Conservation (phyloP, 2,888 invertebrate genomes). For the Pachydiplax longipennis region DNA sequence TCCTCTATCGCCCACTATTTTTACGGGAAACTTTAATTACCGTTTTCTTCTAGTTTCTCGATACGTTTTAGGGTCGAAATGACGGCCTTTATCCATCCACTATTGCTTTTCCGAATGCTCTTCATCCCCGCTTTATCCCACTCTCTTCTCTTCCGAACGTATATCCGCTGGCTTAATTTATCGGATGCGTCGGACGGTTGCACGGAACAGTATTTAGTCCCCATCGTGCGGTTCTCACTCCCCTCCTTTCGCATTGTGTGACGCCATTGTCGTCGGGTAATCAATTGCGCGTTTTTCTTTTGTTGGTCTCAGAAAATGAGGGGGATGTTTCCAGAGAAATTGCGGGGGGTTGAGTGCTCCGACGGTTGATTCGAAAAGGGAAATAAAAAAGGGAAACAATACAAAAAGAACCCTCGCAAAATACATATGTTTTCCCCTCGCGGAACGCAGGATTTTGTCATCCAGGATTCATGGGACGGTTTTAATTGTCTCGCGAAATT, state of each 20-base stretch:
- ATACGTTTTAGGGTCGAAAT: not conserved
- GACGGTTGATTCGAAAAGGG: not conserved
- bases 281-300: not conserved
- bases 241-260: not conserved
- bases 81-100: not conserved
- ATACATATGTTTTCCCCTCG: not conserved
- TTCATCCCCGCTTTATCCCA: not conserved
- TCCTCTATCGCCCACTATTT: not conserved
- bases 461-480: not conserved
- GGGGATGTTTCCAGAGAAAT: not conserved
- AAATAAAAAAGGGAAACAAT: no score
- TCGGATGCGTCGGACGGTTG: conserved; percentile 8
- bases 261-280: not conserved
- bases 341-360: not conserved
- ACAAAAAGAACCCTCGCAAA: no score
- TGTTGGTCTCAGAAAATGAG: not conserved
- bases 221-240: not conserved
- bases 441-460: not conserved
- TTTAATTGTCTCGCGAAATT: not conserved
- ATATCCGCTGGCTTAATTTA: conserved; percentile 17
- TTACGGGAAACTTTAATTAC: not conserved
- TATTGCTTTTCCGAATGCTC: not conserved
- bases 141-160: not conserved
- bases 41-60: no score
- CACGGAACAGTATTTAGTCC: conserved; percentile 19